Evolutionary conservation across 2,888 invertebrate species (phyloP).

Genomic region (Automeris io): DNA sequence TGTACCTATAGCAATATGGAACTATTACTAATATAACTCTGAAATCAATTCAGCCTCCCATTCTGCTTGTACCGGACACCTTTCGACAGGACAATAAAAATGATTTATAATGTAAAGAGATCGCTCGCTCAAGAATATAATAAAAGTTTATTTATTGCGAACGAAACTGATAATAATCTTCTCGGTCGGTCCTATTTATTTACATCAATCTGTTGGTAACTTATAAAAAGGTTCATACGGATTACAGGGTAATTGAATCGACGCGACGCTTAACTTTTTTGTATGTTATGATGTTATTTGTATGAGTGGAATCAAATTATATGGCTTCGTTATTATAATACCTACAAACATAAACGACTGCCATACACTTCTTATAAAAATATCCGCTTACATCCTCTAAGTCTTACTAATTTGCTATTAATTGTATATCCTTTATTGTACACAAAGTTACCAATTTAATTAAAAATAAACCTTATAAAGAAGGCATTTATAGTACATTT

Average conservation of each 20-base stretch:
- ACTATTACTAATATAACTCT: slow-evolving; percentile 42
- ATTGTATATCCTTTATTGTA: too few species aligned
- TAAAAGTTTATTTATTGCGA: slow-evolving; percentile 65
- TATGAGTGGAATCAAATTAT: too few species aligned
- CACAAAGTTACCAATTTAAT: too few species aligned
- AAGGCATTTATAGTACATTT: too few species aligned
- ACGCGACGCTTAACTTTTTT: neutral
- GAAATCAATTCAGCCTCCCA: slow-evolving; percentile 60
- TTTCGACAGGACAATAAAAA: slow-evolving; percentile 71
- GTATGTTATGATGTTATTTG: too few species aligned
- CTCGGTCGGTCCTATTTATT: slow-evolving; percentile 41
- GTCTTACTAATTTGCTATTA: too few species aligned
- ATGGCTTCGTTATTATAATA: too few species aligned
- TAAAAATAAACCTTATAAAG: too few species aligned
- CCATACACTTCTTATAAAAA: too few species aligned
- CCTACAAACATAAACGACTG: too few species aligned
- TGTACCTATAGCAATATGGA: slow-evolving; percentile 21
- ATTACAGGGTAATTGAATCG: neutral
- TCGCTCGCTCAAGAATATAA: slow-evolving; percentile 65
- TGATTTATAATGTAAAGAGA: slow-evolving; percentile 64
- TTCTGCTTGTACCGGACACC: slow-evolving; percentile 51
- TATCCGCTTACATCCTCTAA: too few species aligned
- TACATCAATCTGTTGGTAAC: slow-evolving; percentile 16
- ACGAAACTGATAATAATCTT: slow-evolving; percentile 61
- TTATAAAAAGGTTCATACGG: neutral